A percentile compares a stretch with the other conserved stretches of the same genome.
These are phyloP conservation scores for Rhagium mordax DNA, from an alignment of 2,888 invertebrate species.

Conservation along the genomic window DNA sequence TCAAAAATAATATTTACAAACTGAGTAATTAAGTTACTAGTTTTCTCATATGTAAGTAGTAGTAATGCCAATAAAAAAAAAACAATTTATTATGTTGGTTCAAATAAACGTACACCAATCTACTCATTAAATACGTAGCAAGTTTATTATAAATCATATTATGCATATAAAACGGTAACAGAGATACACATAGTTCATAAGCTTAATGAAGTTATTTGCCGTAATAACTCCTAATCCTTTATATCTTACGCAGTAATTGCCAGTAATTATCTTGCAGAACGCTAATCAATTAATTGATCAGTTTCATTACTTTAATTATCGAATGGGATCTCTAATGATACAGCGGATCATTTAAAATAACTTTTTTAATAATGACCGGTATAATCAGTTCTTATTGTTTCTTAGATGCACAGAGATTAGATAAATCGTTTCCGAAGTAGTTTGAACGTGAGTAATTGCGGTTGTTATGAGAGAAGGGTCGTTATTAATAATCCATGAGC, in stretches of 20 bases:
- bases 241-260: conserved; percentile 11
- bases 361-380: conserved; percentile 3
- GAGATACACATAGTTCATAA: not conserved
- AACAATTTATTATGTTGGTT: no score
- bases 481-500: conserved; percentile 53
- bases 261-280: conserved; percentile 10
- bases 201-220: conserved; percentile 11
- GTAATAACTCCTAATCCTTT: conserved; percentile 11
- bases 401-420: conserved; percentile 9
- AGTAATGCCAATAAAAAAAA: no score
- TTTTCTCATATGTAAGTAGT: no score
- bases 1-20: no score
- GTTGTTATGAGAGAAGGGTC: conserved; percentile 42
- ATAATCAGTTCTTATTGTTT: conserved; percentile 9
- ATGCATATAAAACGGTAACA: not conserved
- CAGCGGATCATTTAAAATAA: not conserved
- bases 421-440: conserved; percentile 30
- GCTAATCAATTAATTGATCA: conserved; percentile 21
- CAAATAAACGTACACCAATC: no score
- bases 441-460: conserved; percentile 39
- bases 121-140: not conserved
- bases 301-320: conserved; percentile 1
- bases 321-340: not conserved
- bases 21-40: no score
- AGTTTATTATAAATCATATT: not conserved